phyloP scores from a whole-genome alignment of 2,888 invertebrate genomes.

The Hofmannophila pseudospretella region DNA sequence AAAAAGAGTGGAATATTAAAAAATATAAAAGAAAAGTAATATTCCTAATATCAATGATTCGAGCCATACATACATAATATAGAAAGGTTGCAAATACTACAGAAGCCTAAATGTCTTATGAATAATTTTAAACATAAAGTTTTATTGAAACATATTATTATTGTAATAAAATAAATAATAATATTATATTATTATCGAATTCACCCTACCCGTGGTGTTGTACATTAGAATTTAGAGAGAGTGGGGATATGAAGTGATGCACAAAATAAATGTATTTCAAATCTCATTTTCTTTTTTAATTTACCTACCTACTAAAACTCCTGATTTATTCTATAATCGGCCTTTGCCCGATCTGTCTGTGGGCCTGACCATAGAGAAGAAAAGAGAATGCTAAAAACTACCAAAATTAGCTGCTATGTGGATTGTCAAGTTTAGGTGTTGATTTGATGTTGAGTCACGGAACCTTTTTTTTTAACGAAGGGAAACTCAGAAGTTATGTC shows the following conservation, averaged over 20 bases:
- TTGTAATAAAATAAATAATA: conserved; percentile 17
- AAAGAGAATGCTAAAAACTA: no score
- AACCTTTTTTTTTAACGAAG: no score
- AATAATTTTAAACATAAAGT: conserved; percentile 47
- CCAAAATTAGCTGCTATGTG: no score
- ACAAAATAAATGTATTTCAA: conserved; percentile 71
- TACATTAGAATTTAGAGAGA: conserved; percentile 59
- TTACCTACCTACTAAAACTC: neutral
- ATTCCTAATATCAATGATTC: conserved; percentile 59
- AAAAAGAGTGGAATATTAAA: no score
- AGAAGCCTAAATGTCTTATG: conserved; percentile 74
- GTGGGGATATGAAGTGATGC: conserved; percentile 64
- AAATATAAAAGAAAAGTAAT: no score
- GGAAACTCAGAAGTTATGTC: no score
- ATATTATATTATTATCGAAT: conserved; percentile 33
- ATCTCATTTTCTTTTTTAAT: neutral
- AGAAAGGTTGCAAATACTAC: conserved; percentile 6
- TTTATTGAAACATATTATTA: no score
- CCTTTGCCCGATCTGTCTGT: no score
- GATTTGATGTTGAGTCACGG: no score
- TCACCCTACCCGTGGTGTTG: conserved; percentile 60
- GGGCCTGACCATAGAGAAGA: no score
- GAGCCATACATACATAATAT: conserved; percentile 63
- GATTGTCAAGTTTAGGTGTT: no score
- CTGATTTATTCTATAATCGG: no score